These are phyloP conservation scores for Dermolepida albohirtum DNA, from an alignment of 2,888 invertebrate genomes.

Conservation along the genomic window DNA sequence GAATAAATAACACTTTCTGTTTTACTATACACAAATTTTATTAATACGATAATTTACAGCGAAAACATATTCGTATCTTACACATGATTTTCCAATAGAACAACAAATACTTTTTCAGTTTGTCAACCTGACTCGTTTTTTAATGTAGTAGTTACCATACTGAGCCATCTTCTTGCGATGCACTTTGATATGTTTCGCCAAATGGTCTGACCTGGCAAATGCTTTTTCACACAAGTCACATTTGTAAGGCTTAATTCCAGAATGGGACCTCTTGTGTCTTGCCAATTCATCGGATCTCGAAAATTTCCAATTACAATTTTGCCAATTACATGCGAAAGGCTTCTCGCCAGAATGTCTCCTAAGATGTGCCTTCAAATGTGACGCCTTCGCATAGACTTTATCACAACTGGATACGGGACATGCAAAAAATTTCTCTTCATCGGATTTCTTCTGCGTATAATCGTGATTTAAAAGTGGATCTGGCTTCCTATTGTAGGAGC, in stretches of 20 bases:
- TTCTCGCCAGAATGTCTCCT: conserved; percentile 82
- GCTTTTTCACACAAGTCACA: conserved; percentile 89
- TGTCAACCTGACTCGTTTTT: conserved; percentile 37
- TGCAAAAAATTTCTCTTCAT: conserved; percentile 72
- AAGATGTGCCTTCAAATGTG: conserved; percentile 89
- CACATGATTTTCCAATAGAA: no score
- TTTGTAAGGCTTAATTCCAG: conserved; percentile 93
- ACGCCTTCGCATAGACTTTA: conserved; percentile 89
- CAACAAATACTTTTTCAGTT: background rate
- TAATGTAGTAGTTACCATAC: conserved; percentile 50
- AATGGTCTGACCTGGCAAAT: conserved; percentile 93
- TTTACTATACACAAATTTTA: no score
- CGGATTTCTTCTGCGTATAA: conserved; percentile 56
- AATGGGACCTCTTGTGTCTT: conserved; percentile 93
- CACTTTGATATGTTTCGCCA: conserved; percentile 91
- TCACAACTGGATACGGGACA: conserved; percentile 79
- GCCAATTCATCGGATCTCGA: conserved; percentile 95
- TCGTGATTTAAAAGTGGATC: conserved; percentile 56
- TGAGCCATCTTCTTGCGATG: conserved; percentile 74
- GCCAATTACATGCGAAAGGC: conserved; percentile 71
- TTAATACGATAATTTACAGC: no score
- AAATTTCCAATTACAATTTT: conserved; percentile 90
- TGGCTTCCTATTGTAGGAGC: conserved; percentile 45
- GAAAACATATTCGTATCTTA: no score
- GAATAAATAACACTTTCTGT: no score